Percentiles rank a stretch among this genome's conserved stretches.
phyloP scores from a whole-genome alignment of 2,113 vertebrate species.

The Sinocyclocheilus anophthalmus region DNA sequence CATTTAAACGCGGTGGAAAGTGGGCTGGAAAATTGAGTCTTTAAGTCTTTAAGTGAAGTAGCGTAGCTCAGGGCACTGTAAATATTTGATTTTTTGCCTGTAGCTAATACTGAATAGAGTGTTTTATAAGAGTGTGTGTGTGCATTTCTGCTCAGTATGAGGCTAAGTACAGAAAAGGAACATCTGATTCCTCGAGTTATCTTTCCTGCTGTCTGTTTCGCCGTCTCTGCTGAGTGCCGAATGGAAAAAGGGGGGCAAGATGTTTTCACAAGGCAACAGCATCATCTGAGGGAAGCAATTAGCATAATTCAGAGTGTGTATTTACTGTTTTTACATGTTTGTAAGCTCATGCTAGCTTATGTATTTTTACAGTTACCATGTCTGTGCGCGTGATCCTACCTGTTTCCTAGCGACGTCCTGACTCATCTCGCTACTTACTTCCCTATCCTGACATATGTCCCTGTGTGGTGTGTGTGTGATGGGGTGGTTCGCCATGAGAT shows the following conservation, averaged over 20 bases:
- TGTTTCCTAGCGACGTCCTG: no score
- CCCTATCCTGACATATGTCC: no score
- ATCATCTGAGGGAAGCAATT: conserved; percentile 22
- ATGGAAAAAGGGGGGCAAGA: not conserved
- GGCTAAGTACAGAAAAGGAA: conserved; percentile 8
- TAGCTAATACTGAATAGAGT: conserved; percentile 32
- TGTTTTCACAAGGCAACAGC: conserved; percentile 16
- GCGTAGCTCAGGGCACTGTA: conserved; percentile 46
- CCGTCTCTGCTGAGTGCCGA: not conserved
- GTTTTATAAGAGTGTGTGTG: not conserved
- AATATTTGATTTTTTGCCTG: conserved; percentile 52
- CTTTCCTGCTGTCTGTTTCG: not conserved
- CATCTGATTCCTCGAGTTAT: not conserved
- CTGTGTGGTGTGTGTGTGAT: no score
- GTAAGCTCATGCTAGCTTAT: conserved; percentile 37
- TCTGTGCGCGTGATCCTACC: conserved; percentile 30
- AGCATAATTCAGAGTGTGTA: conserved; percentile 45
- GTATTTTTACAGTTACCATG: conserved; percentile 42
- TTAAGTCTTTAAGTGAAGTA: conserved; percentile 50
- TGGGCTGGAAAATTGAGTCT: conserved; percentile 18
- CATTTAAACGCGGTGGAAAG: conserved; percentile 21
- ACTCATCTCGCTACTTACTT: no score
- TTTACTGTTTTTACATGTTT: conserved; percentile 39
- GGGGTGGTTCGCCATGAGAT: no score
- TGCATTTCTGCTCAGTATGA: not conserved